phyloP scores from a whole-genome alignment of 2,888 invertebrate species.

The Eilema griseolum region DNA sequence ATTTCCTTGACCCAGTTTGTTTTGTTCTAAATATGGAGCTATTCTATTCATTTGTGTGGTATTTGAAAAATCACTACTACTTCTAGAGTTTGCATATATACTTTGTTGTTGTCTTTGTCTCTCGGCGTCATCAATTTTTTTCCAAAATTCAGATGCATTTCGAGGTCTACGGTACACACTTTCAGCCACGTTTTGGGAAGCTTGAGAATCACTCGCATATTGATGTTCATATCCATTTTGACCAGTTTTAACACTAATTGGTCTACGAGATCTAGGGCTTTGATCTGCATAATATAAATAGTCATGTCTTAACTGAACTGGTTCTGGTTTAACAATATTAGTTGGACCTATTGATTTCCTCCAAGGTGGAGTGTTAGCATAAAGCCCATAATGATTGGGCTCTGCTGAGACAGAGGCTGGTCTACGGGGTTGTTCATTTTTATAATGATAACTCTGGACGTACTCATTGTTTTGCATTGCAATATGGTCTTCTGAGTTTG shows the following conservation, averaged over 20 bases:
- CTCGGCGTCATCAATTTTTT: constrained; percentile 87
- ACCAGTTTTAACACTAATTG: constrained; percentile 89
- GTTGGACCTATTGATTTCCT: constrained; percentile 69
- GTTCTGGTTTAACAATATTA: constrained; percentile 74
- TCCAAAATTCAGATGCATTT: constrained; percentile 89
- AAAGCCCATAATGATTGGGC: constrained; percentile 81
- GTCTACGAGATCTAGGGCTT: constrained; percentile 90
- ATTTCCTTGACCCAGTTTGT: constrained; percentile 60
- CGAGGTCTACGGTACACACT: constrained; percentile 75
- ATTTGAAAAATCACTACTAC: constrained; percentile 75
- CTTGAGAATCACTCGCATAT: constrained; percentile 84
- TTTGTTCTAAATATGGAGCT: constrained; percentile 62
- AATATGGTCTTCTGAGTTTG: constrained; percentile 84
- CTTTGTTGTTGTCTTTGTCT: constrained; percentile 73
- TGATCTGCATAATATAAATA: constrained; percentile 91
- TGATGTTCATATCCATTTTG: constrained; percentile 78
- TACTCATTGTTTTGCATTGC: constrained; percentile 84
- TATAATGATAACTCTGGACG: constrained; percentile 66
- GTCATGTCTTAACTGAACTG: constrained; percentile 78
- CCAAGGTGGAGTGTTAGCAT: constrained; percentile 78
- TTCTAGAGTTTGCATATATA: constrained; percentile 70
- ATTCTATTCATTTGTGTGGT: constrained; percentile 61
- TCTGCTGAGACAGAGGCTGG: constrained; percentile 84
- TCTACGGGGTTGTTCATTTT: constrained; percentile 77
- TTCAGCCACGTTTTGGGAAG: constrained; percentile 69